These are phyloP conservation scores for Anableps anableps DNA, from an alignment of 2,797 vertebrate genomes.

Conservation along the genomic window DNA sequence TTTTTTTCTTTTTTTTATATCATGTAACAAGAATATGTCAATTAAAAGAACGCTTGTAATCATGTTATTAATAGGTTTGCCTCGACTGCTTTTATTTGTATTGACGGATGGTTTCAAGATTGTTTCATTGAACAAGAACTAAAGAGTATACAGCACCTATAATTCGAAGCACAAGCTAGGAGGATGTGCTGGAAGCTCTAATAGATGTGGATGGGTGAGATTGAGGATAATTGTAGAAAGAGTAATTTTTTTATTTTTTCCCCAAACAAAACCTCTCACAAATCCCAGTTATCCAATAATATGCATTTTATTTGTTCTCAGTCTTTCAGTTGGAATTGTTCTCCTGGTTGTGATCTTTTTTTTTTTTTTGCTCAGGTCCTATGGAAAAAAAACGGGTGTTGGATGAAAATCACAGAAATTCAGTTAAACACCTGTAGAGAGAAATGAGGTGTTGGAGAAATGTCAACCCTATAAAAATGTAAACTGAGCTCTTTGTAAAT, in stretches of 20 bases:
- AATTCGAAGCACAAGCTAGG: conserved; percentile 54
- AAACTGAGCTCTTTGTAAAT: conserved; percentile 69
- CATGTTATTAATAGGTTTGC: conserved; percentile 59
- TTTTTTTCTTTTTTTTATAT: conserved; percentile 10
- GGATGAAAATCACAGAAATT: conserved; percentile 45
- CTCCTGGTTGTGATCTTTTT: conserved; percentile 51
- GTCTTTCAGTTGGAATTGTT: conserved; percentile 53
- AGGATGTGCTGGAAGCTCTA: conserved; percentile 32
- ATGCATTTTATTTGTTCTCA: conserved; percentile 31
- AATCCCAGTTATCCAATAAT: conserved; percentile 37
- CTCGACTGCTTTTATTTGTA: conserved; percentile 51
- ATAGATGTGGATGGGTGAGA: conserved; percentile 2
- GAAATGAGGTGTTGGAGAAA: conserved; percentile 37
- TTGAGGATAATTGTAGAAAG: conserved; percentile 16
- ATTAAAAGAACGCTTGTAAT: conserved; percentile 43
- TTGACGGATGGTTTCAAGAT: conserved; percentile 20
- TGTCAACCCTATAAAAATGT: conserved; percentile 62
- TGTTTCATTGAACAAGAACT: conserved; percentile 41
- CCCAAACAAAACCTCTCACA: neutral
- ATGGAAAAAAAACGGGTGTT: conserved; percentile 50
- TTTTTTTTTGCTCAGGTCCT: conserved; percentile 69
- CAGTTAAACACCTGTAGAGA: conserved; percentile 34
- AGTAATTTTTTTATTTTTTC: neutral
- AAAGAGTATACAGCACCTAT: conserved; percentile 23
- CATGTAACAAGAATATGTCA: conserved; percentile 56